Evolutionary conservation across 2,888 invertebrate genomes (phyloP).

Genomic region (Dichetophora obliterata): DNA sequence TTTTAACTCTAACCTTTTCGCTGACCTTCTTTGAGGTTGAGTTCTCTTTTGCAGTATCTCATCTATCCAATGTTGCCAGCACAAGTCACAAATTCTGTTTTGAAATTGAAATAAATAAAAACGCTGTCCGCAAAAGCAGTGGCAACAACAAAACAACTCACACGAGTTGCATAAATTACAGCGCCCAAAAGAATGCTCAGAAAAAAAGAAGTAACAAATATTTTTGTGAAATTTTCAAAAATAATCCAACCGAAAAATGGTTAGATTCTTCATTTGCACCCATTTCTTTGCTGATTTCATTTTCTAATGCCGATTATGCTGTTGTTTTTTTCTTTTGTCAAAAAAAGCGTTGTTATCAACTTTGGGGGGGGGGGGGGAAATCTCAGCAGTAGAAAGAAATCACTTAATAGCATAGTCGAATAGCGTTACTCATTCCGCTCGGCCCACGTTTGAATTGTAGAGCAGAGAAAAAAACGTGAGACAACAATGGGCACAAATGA

Average conservation of each 20-base stretch:
- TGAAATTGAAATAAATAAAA: slow-evolving; percentile 2
- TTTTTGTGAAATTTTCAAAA: too few species aligned
- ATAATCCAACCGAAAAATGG: too few species aligned
- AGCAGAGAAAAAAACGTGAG: slow-evolving; percentile 1
- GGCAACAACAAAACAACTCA: slow-evolving; percentile 20
- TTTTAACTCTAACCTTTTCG: background rate
- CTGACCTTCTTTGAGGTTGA: background rate
- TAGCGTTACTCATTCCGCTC: too few species aligned
- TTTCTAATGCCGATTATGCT: background rate
- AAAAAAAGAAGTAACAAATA: background rate
- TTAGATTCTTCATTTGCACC: too few species aligned
- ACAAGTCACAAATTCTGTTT: background rate
- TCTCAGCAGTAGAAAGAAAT: too few species aligned
- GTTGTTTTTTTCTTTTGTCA: background rate
- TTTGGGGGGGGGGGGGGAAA: too few species aligned
- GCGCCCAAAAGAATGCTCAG: background rate
- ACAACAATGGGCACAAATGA: background rate
- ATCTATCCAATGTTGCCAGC: background rate
- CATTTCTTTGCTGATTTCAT: background rate
- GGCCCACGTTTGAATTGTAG: background rate
- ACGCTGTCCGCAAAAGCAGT: slow-evolving; percentile 10
- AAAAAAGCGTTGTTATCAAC: too few species aligned
- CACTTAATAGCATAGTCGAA: too few species aligned
- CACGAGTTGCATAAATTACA: slow-evolving; percentile 24
- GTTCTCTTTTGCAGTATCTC: background rate